phyloP scores from a whole-genome alignment of 2,888 invertebrate species.

The Aradus depressus region DNA sequence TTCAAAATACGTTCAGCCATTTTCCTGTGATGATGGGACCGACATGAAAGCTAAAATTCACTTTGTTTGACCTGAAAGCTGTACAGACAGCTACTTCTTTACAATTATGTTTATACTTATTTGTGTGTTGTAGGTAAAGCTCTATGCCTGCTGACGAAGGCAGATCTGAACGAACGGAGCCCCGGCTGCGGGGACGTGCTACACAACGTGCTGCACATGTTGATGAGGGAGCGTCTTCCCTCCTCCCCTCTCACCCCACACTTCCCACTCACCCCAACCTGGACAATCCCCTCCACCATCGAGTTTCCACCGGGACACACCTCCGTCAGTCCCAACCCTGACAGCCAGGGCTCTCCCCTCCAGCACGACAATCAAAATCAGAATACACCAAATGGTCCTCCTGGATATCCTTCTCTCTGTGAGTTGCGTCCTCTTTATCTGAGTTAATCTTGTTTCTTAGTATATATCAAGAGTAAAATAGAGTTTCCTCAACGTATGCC shows the following conservation, averaged over 20 bases:
- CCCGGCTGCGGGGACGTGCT: constrained; percentile 89
- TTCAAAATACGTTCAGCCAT: too few species aligned
- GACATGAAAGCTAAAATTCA: too few species aligned
- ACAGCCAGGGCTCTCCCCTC: constrained; percentile 77
- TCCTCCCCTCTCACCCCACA: constrained; percentile 37
- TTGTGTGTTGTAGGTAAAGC: too few species aligned
- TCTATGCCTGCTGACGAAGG: constrained; percentile 76
- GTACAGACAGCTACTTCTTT: too few species aligned
- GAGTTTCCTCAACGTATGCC: too few species aligned
- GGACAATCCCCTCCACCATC: constrained; percentile 60
- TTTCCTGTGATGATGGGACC: too few species aligned
- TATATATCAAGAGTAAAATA: too few species aligned
- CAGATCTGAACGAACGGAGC: constrained; percentile 80
- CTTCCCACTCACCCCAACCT: constrained; percentile 32
- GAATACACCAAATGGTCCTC: constrained; percentile 1
- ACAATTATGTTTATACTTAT: too few species aligned
- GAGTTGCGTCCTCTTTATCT: background rate
- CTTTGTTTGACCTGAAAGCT: too few species aligned
- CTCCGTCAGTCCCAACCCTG: constrained; percentile 84
- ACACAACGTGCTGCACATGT: constrained; percentile 82
- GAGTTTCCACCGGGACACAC: constrained; percentile 44
- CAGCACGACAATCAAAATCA: constrained; percentile 45
- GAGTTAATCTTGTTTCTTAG: too few species aligned
- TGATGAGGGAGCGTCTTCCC: constrained; percentile 52
- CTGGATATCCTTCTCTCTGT: constrained; percentile 4